These are phyloP conservation scores for Euschistus heros DNA, from an alignment of 1,140 invertebrate genomes.

Conservation along the genomic window DNA sequence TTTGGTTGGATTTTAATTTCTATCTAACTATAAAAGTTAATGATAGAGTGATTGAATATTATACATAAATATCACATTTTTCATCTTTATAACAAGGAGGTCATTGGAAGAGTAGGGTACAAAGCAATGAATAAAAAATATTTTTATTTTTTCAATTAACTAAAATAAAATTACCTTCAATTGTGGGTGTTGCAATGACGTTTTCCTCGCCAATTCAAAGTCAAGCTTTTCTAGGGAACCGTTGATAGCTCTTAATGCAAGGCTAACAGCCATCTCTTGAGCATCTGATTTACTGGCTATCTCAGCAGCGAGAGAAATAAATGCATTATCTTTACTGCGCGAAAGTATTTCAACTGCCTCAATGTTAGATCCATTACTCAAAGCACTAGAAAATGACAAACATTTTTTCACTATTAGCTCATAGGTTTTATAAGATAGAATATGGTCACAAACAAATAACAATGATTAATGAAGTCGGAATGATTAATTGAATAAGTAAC, in stretches of 20 bases:
- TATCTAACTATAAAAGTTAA: too few species aligned
- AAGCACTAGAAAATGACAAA: constrained; percentile 25
- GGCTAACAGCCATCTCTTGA: constrained; percentile 22
- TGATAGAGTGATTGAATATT: too few species aligned
- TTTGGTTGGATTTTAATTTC: too few species aligned
- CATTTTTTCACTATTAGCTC: constrained; percentile 11
- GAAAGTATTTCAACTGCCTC: constrained; percentile 26
- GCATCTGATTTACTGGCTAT: constrained; percentile 23
- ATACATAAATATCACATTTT: too few species aligned
- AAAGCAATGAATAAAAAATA: neutral
- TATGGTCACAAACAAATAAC: too few species aligned
- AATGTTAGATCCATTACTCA: constrained; percentile 23
- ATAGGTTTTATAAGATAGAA: neutral
- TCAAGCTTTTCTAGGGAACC: constrained; percentile 20
- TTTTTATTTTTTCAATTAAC: neutral
- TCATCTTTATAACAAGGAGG: too few species aligned
- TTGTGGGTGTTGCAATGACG: constrained; percentile 14
- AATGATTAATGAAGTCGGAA: too few species aligned
- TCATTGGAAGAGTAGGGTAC: too few species aligned
- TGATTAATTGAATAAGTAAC: too few species aligned
- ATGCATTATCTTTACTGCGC: constrained; percentile 26
- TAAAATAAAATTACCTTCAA: constrained; percentile 20
- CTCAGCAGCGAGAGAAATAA: constrained; percentile 26
- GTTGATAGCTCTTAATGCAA: constrained; percentile 23
- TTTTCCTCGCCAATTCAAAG: constrained; percentile 17